A percentile compares a stretch with the other conserved stretches of the same genome.
These are phyloP conservation scores for Myxocyprinus asiaticus DNA, from an alignment of 2,113 vertebrate species.

Conservation along the genomic window DNA sequence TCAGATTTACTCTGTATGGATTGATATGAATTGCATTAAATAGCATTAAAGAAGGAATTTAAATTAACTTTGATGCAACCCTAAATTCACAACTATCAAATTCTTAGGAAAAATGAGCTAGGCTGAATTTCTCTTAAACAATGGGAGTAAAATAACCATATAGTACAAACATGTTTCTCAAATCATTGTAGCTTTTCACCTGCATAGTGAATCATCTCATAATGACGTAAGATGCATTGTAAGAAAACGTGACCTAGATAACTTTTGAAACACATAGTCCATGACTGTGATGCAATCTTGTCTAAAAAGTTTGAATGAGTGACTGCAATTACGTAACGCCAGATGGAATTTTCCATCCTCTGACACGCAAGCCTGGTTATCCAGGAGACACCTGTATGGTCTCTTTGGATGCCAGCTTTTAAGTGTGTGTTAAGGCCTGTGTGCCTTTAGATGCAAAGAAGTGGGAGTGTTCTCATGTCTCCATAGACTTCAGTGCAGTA, in stretches of 20 bases:
- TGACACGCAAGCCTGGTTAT: slow-evolving; percentile 41
- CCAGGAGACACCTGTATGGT: slow-evolving; percentile 54
- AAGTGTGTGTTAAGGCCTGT: slow-evolving; percentile 16
- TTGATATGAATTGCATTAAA: too few relatives aligned
- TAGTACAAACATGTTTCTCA: too few relatives aligned
- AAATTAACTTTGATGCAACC: too few relatives aligned
- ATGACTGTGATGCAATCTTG: slow-evolving; percentile 32
- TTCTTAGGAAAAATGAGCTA: too few relatives aligned
- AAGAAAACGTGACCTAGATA: slow-evolving; percentile 37
- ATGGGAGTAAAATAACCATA: too few relatives aligned
- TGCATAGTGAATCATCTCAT: neutral
- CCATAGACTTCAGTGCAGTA: slow-evolving; percentile 11
- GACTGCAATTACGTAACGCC: slow-evolving; percentile 41
- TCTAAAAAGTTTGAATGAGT: slow-evolving; percentile 30
- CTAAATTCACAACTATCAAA: too few relatives aligned
- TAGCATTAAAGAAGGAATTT: too few relatives aligned
- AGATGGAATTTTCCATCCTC: slow-evolving; percentile 55
- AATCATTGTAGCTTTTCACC: neutral
- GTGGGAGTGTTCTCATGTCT: slow-evolving; percentile 30
- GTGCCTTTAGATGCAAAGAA: neutral
- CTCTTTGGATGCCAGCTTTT: slow-evolving; percentile 23
- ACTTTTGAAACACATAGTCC: slow-evolving; percentile 24
- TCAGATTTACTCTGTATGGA: too few relatives aligned
- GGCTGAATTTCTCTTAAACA: too few relatives aligned
- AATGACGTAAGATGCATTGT: slow-evolving; percentile 9